A percentile compares a stretch with the other conserved stretches of the same genome.
Evolutionary conservation across 2,888 invertebrate species (phyloP).

Genomic region (Papilio gigon): DNA sequence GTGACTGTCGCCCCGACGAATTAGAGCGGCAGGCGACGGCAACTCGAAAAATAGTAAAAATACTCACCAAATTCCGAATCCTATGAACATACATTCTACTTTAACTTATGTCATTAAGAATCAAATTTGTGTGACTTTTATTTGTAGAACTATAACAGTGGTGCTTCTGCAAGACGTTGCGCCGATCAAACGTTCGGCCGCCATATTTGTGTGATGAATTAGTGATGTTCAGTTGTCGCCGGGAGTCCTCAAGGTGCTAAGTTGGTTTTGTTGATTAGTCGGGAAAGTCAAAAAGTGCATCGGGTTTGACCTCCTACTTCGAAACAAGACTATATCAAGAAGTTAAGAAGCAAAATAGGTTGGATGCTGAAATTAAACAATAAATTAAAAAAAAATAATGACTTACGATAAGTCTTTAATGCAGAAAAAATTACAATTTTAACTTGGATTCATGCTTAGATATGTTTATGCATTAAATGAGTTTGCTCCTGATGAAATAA

Average conservation of each 20-base stretch:
- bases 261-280: slow-evolving; percentile 58
- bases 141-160: slow-evolving; percentile 40
- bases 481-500: not conserved
- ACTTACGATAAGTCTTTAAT: too few species aligned
- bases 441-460: too few species aligned
- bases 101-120: slow-evolving; percentile 43
- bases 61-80: slow-evolving; percentile 43
- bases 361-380: not conserved
- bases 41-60: slow-evolving; percentile 64
- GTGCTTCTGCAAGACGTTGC: slow-evolving; percentile 55
- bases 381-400: too few species aligned
- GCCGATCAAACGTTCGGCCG: slow-evolving; percentile 66
- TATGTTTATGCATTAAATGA: not conserved
- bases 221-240: slow-evolving; percentile 64
- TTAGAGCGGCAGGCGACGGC: slow-evolving; percentile 67
- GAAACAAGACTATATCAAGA: slow-evolving; percentile 32
- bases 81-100: slow-evolving; percentile 38
- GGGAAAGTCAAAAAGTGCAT: slow-evolving; percentile 52
- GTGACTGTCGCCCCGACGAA: slow-evolving; percentile 75
- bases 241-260: slow-evolving; percentile 65
- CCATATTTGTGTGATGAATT: slow-evolving; percentile 72
- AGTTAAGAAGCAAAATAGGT: not conserved
- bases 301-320: slow-evolving; percentile 54
- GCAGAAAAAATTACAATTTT: too few species aligned
- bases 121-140: slow-evolving; percentile 45